These are phyloP conservation scores for Hepsetus odoe DNA, from an alignment of 2,113 vertebrate species.

Conservation along the genomic window DNA sequence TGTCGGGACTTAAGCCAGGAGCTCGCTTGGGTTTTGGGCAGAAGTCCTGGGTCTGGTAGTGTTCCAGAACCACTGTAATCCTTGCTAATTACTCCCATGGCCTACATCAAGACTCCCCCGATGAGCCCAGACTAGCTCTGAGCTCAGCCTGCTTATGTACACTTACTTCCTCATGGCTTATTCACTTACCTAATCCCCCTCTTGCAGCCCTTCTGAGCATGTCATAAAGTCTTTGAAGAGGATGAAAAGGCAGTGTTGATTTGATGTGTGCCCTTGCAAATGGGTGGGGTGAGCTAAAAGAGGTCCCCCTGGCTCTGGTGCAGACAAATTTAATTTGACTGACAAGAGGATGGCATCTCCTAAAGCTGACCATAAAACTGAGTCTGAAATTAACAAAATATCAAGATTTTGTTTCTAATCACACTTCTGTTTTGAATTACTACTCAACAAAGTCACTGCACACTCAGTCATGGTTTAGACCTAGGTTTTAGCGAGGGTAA, in stretches of 20 bases:
- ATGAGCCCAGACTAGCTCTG: slow-evolving; percentile 60
- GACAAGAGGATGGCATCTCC: slow-evolving; percentile 51
- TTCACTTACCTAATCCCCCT: slow-evolving; percentile 61
- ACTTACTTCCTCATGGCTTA: slow-evolving; percentile 57
- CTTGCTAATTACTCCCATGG: slow-evolving; percentile 73
- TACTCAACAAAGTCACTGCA: slow-evolving; percentile 56
- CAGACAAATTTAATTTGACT: slow-evolving; percentile 54
- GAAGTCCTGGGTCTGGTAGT: slow-evolving; percentile 61
- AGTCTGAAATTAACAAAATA: slow-evolving; percentile 48
- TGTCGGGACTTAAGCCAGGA: slow-evolving; percentile 59
- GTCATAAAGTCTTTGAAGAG: slow-evolving; percentile 60
- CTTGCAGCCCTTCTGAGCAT: slow-evolving; percentile 53
- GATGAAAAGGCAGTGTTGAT: slow-evolving; percentile 44
- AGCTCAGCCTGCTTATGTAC: slow-evolving; percentile 60
- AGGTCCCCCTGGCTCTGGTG: slow-evolving; percentile 48
- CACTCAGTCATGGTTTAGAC: slow-evolving; percentile 49
- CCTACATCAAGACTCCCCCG: slow-evolving; percentile 63
- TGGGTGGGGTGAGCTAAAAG: slow-evolving; percentile 3
- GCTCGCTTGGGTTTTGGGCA: slow-evolving; percentile 68
- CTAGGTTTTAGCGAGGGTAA: background rate
- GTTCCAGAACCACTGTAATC: slow-evolving; percentile 70
- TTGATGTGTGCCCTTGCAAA: slow-evolving; percentile 8
- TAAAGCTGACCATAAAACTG: slow-evolving; percentile 55
- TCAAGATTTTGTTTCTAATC: background rate
- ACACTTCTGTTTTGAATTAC: slow-evolving; percentile 45